phyloP scores from a whole-genome alignment of 2,888 invertebrate genomes.

The Thera obeliscata region DNA sequence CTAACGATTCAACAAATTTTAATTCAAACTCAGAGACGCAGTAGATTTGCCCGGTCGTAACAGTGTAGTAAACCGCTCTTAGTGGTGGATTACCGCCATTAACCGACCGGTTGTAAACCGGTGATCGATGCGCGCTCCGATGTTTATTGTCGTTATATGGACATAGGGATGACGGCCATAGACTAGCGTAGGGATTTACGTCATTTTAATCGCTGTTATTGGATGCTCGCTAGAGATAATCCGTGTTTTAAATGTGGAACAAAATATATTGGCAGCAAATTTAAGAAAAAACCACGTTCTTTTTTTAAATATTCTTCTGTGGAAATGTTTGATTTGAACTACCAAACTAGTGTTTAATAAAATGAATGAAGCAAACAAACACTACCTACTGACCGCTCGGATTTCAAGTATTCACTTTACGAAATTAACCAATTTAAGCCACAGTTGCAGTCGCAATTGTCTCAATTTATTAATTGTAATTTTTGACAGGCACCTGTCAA shows the following conservation, averaged over 20 bases:
- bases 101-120: constrained; percentile 74
- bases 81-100: constrained; percentile 79
- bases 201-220: constrained; percentile 27
- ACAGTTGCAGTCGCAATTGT: constrained; percentile 65
- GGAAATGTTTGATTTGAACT: too few species aligned
- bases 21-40: constrained; percentile 45
- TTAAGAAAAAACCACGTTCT: neutral
- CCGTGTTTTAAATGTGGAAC: constrained; percentile 15
- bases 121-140: constrained; percentile 72
- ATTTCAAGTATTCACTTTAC: neutral
- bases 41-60: constrained; percentile 64
- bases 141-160: constrained; percentile 67
- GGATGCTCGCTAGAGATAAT: constrained; percentile 18
- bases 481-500: constrained; percentile 85
- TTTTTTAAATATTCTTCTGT: neutral
- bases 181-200: constrained; percentile 26
- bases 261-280: neutral
- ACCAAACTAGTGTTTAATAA: too few species aligned
- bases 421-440: constrained; percentile 24
- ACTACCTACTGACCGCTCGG: too few species aligned
- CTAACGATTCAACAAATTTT: constrained; percentile 34
- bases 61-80: constrained; percentile 71
- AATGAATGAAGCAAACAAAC: too few species aligned
- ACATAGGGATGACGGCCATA: constrained; percentile 41
- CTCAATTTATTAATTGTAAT: constrained; percentile 83